Percentiles rank a stretch among this genome's conserved stretches.
Evolutionary conservation across 2,113 vertebrate genomes (phyloP).

Genomic region (Bujurquina vittata): DNA sequence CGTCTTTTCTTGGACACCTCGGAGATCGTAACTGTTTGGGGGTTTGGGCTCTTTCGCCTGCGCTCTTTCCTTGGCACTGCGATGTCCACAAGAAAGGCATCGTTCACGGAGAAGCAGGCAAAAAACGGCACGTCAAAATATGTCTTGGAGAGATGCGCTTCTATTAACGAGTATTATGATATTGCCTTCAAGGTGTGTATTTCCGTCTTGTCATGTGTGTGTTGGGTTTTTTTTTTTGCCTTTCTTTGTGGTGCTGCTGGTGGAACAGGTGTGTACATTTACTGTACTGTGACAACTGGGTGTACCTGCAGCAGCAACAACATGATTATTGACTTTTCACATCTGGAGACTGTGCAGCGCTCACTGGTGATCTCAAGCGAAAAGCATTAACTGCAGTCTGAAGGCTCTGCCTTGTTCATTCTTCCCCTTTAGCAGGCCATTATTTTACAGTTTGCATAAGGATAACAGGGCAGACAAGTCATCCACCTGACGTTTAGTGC

Average conservation of each 20-base stretch:
- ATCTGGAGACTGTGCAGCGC: slow-evolving; percentile 2
- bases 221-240: not conserved
- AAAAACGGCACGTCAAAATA: slow-evolving; percentile 82
- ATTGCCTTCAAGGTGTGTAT: slow-evolving; percentile 84
- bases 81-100: slow-evolving; percentile 77
- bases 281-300: slow-evolving; percentile 16
- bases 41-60: not conserved
- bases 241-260: not conserved
- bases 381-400: not conserved
- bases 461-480: not conserved
- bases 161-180: slow-evolving; percentile 83
- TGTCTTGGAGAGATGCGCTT: slow-evolving; percentile 82
- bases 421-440: not conserved
- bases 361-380: not conserved
- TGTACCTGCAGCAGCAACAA: slow-evolving; percentile 29
- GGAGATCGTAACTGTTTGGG: slow-evolving; percentile 27
- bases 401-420: not conserved
- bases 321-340: not conserved
- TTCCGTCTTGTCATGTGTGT: slow-evolving; percentile 6
- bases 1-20: slow-evolving; percentile 57
- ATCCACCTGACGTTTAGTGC: slow-evolving; percentile 1
- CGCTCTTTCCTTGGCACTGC: slow-evolving; percentile 35
- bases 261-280: slow-evolving; percentile 44
- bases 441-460: not conserved
- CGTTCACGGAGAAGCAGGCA: slow-evolving; percentile 73